Evolutionary conservation across 2,113 vertebrate species (phyloP), one percentile per base, ranked within the genome.

Genomic region (Tympanuchus pallidicinctus): DNA sequence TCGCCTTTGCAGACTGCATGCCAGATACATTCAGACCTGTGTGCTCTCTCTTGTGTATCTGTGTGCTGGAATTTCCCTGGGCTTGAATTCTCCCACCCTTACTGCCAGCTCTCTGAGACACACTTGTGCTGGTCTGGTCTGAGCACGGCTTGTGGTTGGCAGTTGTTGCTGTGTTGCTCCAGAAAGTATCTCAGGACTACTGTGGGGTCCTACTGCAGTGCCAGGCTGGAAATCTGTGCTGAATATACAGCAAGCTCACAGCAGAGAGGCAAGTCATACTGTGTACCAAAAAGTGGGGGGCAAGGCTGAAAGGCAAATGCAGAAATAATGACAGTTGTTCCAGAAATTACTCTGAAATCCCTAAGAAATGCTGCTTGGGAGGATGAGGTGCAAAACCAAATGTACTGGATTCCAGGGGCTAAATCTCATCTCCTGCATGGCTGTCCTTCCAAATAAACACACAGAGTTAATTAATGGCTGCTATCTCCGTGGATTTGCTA

Each of bases 401-500:
- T 1, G 3, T 0, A 0, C 1, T 3, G 42, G 66, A 83, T 94
- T 63, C n/a, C 65, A 60, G 43, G 22, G 71, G 50, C 83, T 69
- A 47, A 86, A 94, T 6, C 13, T 50, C 38, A 66, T 89, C 12
- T 61, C 70, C 79, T 94, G 78, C 73, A 67, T 0, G 10, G 30
- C 83, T 92, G 72, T 61, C 28, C 54, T 89, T 94, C 85, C 86
- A 95, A 96, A 91, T 92, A 93, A 94, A 95, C 82, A 93, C 69
- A 84, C 50, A 4, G 75, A 76, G 65, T 74, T 92, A 95, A 97
- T 94, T 84, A 97, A 78, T 21, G 54, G 79, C 81, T 0, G 5
- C 81, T 95, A 93, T 95, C 91, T 88, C 67, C 5, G 15, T 36
- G 61, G 70, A 94, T 93, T 90, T 72, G 28, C 74, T 80, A 67